Percentiles rank a stretch among this genome's conserved stretches.
Evolutionary conservation across 2,888 invertebrate genomes (phyloP).

Genomic region (Dicranocentrus wangi): DNA sequence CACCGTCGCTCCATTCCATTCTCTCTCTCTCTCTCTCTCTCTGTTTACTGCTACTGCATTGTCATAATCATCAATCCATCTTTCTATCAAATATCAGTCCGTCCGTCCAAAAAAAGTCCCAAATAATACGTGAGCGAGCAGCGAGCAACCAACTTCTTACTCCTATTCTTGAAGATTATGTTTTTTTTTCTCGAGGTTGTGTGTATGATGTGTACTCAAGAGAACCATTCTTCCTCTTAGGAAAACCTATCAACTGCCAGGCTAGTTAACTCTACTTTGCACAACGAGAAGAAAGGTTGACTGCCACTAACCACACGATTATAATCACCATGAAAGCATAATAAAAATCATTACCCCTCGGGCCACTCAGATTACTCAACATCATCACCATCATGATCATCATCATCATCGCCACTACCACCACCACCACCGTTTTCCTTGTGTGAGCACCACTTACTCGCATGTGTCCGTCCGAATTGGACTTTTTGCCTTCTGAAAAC

Average conservation of each 20-base stretch:
- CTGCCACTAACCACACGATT: slow-evolving; percentile 66
- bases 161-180: slow-evolving; percentile 23
- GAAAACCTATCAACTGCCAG: slow-evolving; percentile 63
- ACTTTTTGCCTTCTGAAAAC: slow-evolving; percentile 29
- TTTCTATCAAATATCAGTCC: slow-evolving; percentile 52
- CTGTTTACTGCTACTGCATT: slow-evolving; percentile 59
- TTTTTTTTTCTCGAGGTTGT: too few relatives aligned
- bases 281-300: slow-evolving; percentile 48
- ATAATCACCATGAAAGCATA: slow-evolving; percentile 67
- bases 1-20: too few relatives aligned
- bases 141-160: slow-evolving; percentile 27
- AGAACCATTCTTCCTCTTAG: slow-evolving; percentile 51
- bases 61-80: slow-evolving; percentile 61
- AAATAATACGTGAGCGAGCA: slow-evolving; percentile 18
- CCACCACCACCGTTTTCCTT: too few relatives aligned
- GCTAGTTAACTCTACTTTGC: slow-evolving; percentile 65
- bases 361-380: slow-evolving; percentile 62
- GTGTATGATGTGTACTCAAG: slow-evolving; percentile 46
- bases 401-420: too few relatives aligned
- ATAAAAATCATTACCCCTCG: slow-evolving; percentile 62
- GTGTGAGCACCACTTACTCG: slow-evolving; percentile 58
- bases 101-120: too few relatives aligned
- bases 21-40: too few relatives aligned
- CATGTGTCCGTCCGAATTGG: slow-evolving; percentile 51
- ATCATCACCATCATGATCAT: slow-evolving; percentile 60